A percentile compares a stretch with the other conserved stretches of the same genome.
Conservation (phyloP, 1,140 invertebrate species). For the Triops longicaudatus region DNA sequence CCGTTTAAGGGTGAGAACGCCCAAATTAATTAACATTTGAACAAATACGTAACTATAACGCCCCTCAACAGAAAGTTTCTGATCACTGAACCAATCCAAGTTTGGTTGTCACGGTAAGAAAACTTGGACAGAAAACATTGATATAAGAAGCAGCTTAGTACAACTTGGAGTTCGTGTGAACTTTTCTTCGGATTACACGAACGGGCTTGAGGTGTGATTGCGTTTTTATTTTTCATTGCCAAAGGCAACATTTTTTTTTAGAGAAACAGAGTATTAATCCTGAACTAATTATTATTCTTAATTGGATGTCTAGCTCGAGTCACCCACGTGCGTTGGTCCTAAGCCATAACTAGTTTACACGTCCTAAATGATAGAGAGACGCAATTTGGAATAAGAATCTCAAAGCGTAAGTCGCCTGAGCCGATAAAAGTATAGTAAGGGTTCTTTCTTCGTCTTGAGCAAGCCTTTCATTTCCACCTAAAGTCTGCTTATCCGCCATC, state of each 20-base stretch:
- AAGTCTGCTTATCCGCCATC: conserved; percentile 9
- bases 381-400: not conserved
- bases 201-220: not conserved
- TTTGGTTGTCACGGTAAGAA: conserved; percentile 1
- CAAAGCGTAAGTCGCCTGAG: not conserved
- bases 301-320: not conserved
- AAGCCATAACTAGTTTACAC: not conserved
- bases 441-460: not conserved
- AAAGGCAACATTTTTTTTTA: not conserved
- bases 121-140: not conserved
- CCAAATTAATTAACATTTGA: not conserved
- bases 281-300: not conserved
- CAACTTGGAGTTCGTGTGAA: not conserved
- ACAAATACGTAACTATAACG: not conserved
- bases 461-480: not conserved
- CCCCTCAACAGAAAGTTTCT: not conserved
- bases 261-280: not conserved
- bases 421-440: not conserved
- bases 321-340: not conserved
- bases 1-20: not conserved
- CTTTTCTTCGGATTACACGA: too few species aligned
- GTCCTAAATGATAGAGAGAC: not conserved
- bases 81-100: not conserved
- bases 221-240: not conserved
- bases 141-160: not conserved